Evolutionary conservation across 2,888 invertebrate species (phyloP).

Genomic region (Agriopis aurantiaria): DNA sequence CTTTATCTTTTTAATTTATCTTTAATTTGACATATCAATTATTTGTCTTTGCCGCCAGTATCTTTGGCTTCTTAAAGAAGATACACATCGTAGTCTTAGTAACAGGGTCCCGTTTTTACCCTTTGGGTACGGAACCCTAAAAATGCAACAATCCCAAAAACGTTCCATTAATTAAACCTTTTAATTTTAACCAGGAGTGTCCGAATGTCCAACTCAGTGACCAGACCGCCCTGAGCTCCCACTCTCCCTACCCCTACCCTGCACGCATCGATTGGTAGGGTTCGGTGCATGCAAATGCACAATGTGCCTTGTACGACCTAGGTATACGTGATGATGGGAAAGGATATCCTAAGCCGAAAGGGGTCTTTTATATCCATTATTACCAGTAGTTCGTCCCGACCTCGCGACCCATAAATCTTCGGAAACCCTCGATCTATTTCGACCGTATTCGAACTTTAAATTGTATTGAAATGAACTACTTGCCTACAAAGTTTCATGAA

Average conservation of each 20-base stretch:
- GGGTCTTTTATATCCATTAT: too few relatives aligned
- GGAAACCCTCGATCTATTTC: too few relatives aligned
- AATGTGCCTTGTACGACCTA: constrained; percentile 46
- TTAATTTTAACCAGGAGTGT: constrained; percentile 63
- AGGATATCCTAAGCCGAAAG: too few relatives aligned
- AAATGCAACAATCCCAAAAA: background rate
- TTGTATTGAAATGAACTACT: too few relatives aligned
- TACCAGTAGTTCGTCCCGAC: too few relatives aligned
- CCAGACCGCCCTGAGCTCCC: constrained; percentile 21
- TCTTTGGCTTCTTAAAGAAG: background rate
- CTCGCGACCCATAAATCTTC: too few relatives aligned
- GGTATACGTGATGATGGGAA: background rate
- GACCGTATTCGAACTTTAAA: too few relatives aligned
- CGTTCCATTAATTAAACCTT: constrained; percentile 45
- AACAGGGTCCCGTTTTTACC: too few relatives aligned
- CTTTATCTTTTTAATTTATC: constrained; percentile 15
- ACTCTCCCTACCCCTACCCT: constrained; percentile 41
- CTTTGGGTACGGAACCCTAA: too few relatives aligned
- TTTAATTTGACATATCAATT: background rate
- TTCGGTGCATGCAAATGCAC: constrained; percentile 74
- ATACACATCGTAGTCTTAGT: background rate
- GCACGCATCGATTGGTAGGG: constrained; percentile 72
- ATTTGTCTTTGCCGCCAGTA: background rate
- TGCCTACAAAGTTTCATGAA: too few relatives aligned
- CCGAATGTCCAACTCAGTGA: constrained; percentile 37